These are phyloP conservation scores for Scaptomyza polygonia DNA, from an alignment of 2,888 invertebrate species.

Conservation along the genomic window DNA sequence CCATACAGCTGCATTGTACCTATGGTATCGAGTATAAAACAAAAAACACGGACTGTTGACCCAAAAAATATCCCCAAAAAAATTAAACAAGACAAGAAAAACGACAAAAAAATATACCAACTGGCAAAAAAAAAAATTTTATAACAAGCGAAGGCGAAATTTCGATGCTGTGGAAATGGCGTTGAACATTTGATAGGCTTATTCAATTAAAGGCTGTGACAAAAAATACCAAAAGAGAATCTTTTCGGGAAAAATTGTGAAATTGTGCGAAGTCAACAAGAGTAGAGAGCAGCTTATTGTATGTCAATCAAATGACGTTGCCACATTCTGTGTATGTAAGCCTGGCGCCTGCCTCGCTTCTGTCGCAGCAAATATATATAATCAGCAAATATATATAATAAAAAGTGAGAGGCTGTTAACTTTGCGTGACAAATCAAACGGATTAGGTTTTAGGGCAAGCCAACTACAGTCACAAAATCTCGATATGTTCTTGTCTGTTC, in stretches of 20 bases:
- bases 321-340: not conserved
- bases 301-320: conserved; percentile 51
- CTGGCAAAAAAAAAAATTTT: conserved; percentile 19
- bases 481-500: conserved; percentile 20
- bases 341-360: not conserved
- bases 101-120: conserved; percentile 14
- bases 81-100: conserved; percentile 3
- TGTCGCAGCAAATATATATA: not conserved
- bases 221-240: conserved; percentile 5
- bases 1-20: too few relatives aligned
- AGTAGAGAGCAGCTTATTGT: conserved; percentile 29
- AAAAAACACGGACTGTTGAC: conserved; percentile 54
- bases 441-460: conserved; percentile 66
- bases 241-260: conserved; percentile 7
- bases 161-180: conserved; percentile 21
- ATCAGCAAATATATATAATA: not conserved
- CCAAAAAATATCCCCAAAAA: not conserved
- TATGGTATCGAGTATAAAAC: too few relatives aligned
- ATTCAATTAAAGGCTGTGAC: conserved; percentile 66
- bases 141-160: conserved; percentile 11
- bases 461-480: conserved; percentile 18
- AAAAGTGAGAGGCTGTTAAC: conserved; percentile 54
- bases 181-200: conserved; percentile 59
- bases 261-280: conserved; percentile 22
- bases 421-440: conserved; percentile 78